These are phyloP conservation scores for Calliphora vicina DNA, from an alignment of 1,140 invertebrate genomes.

Conservation along the genomic window DNA sequence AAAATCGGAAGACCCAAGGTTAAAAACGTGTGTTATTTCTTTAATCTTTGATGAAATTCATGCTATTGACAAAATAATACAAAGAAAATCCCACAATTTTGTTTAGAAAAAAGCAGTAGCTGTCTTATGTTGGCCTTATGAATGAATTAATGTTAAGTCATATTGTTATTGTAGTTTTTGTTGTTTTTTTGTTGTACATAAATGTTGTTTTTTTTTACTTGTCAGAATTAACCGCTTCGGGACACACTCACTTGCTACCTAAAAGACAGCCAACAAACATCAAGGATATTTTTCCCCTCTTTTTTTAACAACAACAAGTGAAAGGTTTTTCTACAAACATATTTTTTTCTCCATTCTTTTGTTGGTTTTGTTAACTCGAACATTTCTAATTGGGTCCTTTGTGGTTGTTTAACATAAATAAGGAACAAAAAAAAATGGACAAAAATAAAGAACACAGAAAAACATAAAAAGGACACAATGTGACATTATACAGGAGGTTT, in stretches of 20 bases:
- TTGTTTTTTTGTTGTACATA: not conserved
- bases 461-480: not conserved
- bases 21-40: too few relatives aligned
- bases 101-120: not conserved
- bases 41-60: too few relatives aligned
- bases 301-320: not conserved
- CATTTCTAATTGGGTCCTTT: constrained; percentile 62
- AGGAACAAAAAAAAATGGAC: not conserved
- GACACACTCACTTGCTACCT: not conserved
- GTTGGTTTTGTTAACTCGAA: constrained; percentile 44
- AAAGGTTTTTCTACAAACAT: not conserved
- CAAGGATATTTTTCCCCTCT: not conserved
- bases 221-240: not conserved
- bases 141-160: not conserved
- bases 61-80: too few relatives aligned
- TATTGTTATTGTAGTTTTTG: constrained; percentile 30
- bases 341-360: not conserved
- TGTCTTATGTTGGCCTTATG: not conserved
- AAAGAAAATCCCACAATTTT: not conserved
- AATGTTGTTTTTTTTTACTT: not conserved
- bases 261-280: not conserved
- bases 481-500: not conserved
- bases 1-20: too few relatives aligned
- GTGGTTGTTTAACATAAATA: constrained; percentile 44
- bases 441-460: not conserved